Percentiles rank a stretch among this genome's conserved stretches.
phyloP scores from a whole-genome alignment of 2,797 vertebrate species.

The Poeciliopsis paucimaculata region DNA sequence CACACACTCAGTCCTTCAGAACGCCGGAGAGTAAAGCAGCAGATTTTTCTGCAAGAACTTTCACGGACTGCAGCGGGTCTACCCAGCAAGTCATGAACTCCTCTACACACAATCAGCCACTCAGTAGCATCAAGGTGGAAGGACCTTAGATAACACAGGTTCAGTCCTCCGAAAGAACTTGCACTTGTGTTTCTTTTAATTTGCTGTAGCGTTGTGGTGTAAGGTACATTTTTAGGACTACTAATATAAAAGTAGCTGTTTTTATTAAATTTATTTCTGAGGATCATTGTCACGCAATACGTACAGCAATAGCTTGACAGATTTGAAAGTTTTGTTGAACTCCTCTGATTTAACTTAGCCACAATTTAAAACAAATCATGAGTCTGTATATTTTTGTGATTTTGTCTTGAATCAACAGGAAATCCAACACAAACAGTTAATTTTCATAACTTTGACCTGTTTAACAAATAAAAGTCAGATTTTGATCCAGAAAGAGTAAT shows the following conservation, averaged over 20 bases:
- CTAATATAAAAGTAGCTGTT: constrained; percentile 38
- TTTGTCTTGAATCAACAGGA: constrained; percentile 36
- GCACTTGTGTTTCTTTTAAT: constrained; percentile 17
- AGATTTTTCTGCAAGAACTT: constrained; percentile 61
- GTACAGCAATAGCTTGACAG: constrained; percentile 33
- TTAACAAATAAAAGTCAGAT: constrained; percentile 19
- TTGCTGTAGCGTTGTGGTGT: constrained; percentile 5
- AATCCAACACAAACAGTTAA: constrained; percentile 16
- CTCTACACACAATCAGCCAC: constrained; percentile 69
- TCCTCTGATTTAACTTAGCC: constrained; percentile 11
- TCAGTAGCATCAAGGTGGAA: constrained; percentile 88
- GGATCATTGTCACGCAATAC: constrained; percentile 23
- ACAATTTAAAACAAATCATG: neutral
- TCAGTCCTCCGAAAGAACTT: constrained; percentile 37
- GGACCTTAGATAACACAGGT: constrained; percentile 61
- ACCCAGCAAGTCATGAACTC: constrained; percentile 48
- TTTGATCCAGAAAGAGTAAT: constrained; percentile 1
- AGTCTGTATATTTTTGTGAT: constrained; percentile 7
- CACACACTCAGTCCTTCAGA: constrained; percentile 70
- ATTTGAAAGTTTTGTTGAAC: constrained; percentile 1
- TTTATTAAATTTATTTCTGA: constrained; percentile 31
- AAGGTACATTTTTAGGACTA: constrained; percentile 26
- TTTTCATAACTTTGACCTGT: constrained; percentile 25
- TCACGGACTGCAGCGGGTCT: constrained; percentile 72
- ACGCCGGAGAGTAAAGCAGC: constrained; percentile 62